Base-by-base conservation (phyloP, 2,888 invertebrate genomes). In the Oscheius sp. region DNA sequence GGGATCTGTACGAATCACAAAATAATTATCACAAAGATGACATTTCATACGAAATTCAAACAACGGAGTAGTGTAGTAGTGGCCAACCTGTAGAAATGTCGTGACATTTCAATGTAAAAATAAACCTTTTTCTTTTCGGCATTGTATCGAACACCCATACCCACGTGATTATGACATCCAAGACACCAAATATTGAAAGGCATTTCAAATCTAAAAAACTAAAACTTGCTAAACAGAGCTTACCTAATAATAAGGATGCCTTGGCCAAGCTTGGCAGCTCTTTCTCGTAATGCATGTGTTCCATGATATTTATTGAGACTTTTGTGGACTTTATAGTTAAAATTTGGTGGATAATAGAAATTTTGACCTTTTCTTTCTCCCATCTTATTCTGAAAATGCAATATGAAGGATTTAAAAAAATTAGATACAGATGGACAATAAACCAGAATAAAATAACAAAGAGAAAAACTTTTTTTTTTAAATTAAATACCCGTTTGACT, bases 121-220 rank as follows among this genome's bases (percentile, higher is more conserved):
- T 8, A n/a, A n/a, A n/a, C 76, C 83, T 89, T 90, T 36, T 87
- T 87, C 83, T 90, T 90, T 82, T 90, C 89, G 22, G 90, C 89
- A 85, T 90, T 98, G 87, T 98, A 98, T 57, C 98, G 90, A 0
- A 98, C 97, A 0, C 98, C 97, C 96, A 97, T 98, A 32, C 96
- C 98, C 67, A 99, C 94, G 86, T 97, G 98, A 88, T 94, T 97
- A 74, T 92, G 92, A 87, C 98, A 98, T 63, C 96, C 96, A 41
- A 94, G 93, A 82, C 98, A 99, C 98, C 98, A 98, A 81, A 98
- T 97, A 88, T 98, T 98, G 86, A 95, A 98, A 0, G 98, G 98
- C 96, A 98, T 95, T 89, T 98, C 98, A 89, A 99, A 99, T 51
- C 89, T 89, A 73, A 14, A 82, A 65, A 24, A 36, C n/a, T n/a